Percentiles rank a stretch among this genome's conserved stretches.
Conservation (phyloP, 2,113 vertebrate species). For the Notarius lentiginosus region DNA sequence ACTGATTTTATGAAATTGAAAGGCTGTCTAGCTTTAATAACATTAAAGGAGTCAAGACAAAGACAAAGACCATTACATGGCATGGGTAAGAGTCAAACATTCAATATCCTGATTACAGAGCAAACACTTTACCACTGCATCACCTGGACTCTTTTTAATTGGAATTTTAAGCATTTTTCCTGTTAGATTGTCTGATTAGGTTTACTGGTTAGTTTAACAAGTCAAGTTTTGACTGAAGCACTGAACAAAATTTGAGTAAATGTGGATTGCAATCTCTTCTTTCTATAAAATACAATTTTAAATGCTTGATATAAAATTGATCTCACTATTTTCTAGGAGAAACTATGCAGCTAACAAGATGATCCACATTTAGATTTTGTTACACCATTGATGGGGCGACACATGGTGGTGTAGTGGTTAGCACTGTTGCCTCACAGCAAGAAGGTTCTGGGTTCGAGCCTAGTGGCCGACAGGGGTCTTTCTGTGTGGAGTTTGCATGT, state of each 20-base stretch:
- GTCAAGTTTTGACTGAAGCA: background rate
- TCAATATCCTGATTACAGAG: background rate
- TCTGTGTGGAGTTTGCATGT: too few relatives aligned
- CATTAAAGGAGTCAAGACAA: background rate
- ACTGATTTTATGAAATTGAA: too few relatives aligned
- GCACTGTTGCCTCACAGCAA: too few relatives aligned
- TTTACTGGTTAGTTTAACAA: background rate
- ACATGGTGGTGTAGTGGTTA: too few relatives aligned
- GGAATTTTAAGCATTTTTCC: background rate
- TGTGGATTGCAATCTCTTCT: background rate
- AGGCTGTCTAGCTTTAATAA: background rate
- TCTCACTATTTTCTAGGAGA: background rate
- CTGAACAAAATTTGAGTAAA: conserved; percentile 3
- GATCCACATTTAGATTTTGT: background rate
- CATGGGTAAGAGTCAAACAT: background rate
- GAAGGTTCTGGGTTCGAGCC: too few relatives aligned
- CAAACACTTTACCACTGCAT: background rate
- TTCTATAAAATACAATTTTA: background rate
- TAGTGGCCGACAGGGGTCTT: too few relatives aligned
- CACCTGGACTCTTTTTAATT: background rate
- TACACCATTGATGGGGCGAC: too few relatives aligned
- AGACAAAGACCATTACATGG: background rate
- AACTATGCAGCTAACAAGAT: background rate
- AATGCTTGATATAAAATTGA: background rate
- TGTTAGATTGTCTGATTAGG: background rate